Base-by-base conservation (phyloP, 2,888 invertebrate genomes). In the Lomographa bimaculata region DNA sequence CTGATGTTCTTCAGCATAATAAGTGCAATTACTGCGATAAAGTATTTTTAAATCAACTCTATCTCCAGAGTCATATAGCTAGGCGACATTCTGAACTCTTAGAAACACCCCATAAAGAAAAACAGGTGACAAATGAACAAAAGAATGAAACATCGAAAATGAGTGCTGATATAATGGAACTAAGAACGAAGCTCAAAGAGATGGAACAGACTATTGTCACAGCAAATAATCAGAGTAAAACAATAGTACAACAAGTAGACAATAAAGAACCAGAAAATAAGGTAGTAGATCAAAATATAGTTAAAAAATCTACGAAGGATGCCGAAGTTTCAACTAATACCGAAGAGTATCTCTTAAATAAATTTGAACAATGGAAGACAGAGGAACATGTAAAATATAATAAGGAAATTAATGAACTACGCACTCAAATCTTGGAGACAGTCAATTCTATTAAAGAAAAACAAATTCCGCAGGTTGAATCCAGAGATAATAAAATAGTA, bases 11-110 rank as follows among this genome's bases (percentile, higher is more conserved):
- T 20, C 91, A 90, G 39, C 85, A 85, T 44, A 87, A 89, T 47
- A 90, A 92, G 84, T 94, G 94, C 59, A 81, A 74, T 19, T 89
- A 90, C 60, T 94, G 94, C 58, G 90, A 91, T n/a, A 94, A 94
- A 76, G 90, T 91, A 4, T 94, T 94, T 65, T 73, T 93, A 27
- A 91, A 92, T 46, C 90, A 92, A 58, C 86, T 91, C 38, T 94
- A 92, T 66, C 80, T 93, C 41, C 89, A 89, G 65, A 90, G 92
- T 24, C 94, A 94, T 59, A 74, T 92, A 25, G 79, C 85, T 46
- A 85, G 94, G 51, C 82, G 94, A 14, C 94, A 94, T 66, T 45
- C 67, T 2, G 70, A 74, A 43, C 36, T 68, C 5, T 38, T 57
- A 19, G 84, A 85, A 29, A 41, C 60, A 5, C 79, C 83, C 2